These are phyloP conservation scores for Goniozus legneri DNA, from an alignment of 1,140 invertebrate species.

Conservation along the genomic window DNA sequence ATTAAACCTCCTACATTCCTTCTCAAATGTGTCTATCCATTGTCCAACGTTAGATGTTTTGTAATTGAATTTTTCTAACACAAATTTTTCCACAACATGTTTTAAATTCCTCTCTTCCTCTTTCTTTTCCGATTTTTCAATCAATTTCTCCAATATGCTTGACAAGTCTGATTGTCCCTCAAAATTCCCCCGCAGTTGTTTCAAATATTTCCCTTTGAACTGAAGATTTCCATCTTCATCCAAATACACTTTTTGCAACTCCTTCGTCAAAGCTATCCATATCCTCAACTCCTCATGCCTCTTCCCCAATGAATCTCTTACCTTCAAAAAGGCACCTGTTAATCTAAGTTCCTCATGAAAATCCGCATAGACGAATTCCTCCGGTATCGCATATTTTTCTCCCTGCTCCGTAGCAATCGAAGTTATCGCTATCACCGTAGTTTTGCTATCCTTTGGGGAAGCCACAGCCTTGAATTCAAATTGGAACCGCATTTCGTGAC, in stretches of 20 bases:
- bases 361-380: conserved; percentile 9
- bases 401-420: conserved; percentile 22
- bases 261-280: conserved; percentile 20
- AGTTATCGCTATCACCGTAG: conserved; percentile 15
- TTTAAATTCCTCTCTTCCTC: no score
- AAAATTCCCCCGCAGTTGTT: no score
- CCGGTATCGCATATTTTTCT: conserved; percentile 15
- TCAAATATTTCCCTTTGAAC: no score
- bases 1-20: no score
- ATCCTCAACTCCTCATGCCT: conserved; percentile 18
- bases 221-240: conserved; percentile 13
- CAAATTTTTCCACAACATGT: no score
- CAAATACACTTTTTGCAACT: conserved; percentile 3
- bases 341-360: conserved; percentile 12
- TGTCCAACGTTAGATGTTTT: no score
- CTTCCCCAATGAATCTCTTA: conserved; percentile 19
- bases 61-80: no score
- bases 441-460: conserved; percentile 18
- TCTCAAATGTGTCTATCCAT: no score
- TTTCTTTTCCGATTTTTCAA: no score
- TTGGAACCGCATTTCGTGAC: conserved; percentile 9
- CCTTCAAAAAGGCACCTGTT: conserved; percentile 16
- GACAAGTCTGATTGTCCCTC: no score
- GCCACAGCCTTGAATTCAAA: conserved; percentile 19
- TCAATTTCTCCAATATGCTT: no score